A percentile compares a stretch with the other conserved stretches of the same genome.
These are phyloP conservation scores for Crocodylus rhombifer DNA, from an alignment of 2,797 vertebrate genomes.

Conservation along the genomic window DNA sequence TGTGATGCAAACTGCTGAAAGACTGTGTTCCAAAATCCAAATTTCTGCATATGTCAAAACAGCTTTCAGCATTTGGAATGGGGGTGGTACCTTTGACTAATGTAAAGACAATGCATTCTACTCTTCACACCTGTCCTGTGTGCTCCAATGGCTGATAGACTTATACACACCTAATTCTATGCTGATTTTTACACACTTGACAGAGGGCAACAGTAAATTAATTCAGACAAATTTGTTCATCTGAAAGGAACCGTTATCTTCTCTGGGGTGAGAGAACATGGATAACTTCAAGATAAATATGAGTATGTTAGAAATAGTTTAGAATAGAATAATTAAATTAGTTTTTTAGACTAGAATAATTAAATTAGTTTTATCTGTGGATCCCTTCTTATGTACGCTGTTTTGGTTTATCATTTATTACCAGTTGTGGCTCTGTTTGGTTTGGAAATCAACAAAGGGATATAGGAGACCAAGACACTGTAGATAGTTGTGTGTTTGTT, in stretches of 20 bases:
- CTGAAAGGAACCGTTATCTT: fast-evolving
- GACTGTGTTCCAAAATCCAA: not conserved
- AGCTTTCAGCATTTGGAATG: fast-evolving
- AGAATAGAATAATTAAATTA: not conserved
- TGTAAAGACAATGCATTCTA: fast-evolving
- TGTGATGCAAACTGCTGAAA: constrained; percentile 3
- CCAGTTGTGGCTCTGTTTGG: not conserved
- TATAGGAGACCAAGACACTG: not conserved
- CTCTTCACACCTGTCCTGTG: not conserved
- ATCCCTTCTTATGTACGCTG: not conserved
- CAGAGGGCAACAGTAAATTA: not conserved
- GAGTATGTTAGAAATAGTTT: not conserved
- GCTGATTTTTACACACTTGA: too few species aligned
- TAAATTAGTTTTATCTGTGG: not conserved
- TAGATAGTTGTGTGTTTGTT: not conserved
- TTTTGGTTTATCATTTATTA: not conserved
- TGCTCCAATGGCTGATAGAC: not conserved
- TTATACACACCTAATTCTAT: not conserved
- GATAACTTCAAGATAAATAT: not conserved
- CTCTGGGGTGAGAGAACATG: not conserved
- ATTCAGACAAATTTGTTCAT: fast-evolving
- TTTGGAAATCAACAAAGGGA: not conserved
- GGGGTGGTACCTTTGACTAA: not conserved
- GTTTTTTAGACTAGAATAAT: not conserved
- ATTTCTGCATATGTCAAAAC: fast-evolving